Evolutionary conservation across 2,888 invertebrate genomes (phyloP).

Genomic region (Thelaira solivaga): DNA sequence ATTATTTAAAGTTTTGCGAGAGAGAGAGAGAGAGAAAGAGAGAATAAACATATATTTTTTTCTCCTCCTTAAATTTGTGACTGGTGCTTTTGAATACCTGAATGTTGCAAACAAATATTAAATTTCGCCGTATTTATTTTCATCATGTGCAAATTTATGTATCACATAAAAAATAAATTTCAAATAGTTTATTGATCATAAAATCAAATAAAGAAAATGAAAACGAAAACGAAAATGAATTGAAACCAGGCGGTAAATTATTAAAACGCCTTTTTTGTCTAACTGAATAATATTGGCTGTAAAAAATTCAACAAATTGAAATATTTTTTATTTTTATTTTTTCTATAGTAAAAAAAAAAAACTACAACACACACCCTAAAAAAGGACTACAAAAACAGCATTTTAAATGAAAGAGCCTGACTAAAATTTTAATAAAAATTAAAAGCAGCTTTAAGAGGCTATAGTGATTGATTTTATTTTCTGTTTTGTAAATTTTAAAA

Average conservation of each 20-base stretch:
- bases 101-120: too few species aligned
- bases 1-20: too few species aligned
- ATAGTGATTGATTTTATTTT: too few species aligned
- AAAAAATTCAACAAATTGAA: too few species aligned
- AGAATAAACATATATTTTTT: too few species aligned
- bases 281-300: background rate
- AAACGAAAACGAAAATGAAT: background rate
- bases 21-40: too few species aligned
- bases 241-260: background rate
- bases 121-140: background rate
- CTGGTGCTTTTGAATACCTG: too few species aligned
- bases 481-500: too few species aligned
- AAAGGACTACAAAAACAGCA: background rate
- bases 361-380: background rate
- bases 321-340: background rate
- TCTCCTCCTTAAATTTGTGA: too few species aligned
- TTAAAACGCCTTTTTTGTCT: slow-evolving; percentile 1
- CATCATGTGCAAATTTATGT: slow-evolving; percentile 11
- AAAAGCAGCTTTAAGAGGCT: too few species aligned
- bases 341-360: background rate
- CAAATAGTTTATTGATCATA: slow-evolving; percentile 2
- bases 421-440: slow-evolving; percentile 9
- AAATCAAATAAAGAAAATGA: background rate
- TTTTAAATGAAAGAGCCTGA: too few species aligned
- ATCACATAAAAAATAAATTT: too few species aligned